A percentile compares a stretch with the other conserved stretches of the same genome.
phyloP scores from a whole-genome alignment of 2,797 vertebrate species.

The Trematomus bernacchii region DNA sequence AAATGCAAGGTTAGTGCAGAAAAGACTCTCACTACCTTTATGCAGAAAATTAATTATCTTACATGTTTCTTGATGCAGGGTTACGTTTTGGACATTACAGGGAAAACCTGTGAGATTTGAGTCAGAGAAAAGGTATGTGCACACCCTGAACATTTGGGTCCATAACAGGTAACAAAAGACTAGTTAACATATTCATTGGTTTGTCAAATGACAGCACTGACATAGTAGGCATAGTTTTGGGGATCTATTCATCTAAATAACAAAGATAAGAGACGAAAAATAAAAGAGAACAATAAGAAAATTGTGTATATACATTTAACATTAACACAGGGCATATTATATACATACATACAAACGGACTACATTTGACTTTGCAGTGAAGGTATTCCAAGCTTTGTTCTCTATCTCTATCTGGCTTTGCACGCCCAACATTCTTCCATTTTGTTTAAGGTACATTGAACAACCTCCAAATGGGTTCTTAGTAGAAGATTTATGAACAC shows the following conservation, averaged over 20 bases:
- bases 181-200: background rate
- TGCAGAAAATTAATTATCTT: background rate
- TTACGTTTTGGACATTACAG: background rate
- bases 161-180: background rate
- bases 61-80: background rate
- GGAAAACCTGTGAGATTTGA: background rate
- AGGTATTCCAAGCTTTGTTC: too few relatives aligned
- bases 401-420: too few relatives aligned
- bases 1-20: background rate
- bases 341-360: too few relatives aligned
- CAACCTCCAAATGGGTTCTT: background rate
- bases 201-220: background rate
- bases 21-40: background rate
- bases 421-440: too few relatives aligned
- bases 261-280: too few relatives aligned
- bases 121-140: background rate
- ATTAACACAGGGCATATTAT: too few relatives aligned
- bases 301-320: too few relatives aligned
- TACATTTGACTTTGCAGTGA: too few relatives aligned
- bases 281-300: too few relatives aligned
- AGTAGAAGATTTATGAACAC: too few relatives aligned
- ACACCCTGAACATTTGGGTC: background rate
- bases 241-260: too few relatives aligned
- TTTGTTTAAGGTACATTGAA: too few relatives aligned
- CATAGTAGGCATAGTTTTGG: background rate